Evolutionary conservation across 2,797 vertebrate genomes (phyloP).

Genomic region (Lophius americanus): DNA sequence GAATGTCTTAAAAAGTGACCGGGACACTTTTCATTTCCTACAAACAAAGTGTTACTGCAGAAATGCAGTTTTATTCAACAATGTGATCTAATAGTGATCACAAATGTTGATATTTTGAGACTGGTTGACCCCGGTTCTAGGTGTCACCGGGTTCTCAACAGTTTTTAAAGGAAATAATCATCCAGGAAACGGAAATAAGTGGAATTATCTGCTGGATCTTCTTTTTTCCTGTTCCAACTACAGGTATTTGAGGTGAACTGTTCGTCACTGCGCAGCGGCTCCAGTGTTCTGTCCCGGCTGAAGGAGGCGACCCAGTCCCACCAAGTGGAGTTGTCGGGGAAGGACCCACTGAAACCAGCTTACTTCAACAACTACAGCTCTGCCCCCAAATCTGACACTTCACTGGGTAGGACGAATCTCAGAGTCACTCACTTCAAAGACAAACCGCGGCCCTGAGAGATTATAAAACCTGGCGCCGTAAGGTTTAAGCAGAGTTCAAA

Average conservation of each 20-base stretch:
- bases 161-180: not conserved
- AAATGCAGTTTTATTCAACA: too few species aligned
- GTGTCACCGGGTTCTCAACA: not conserved
- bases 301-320: constrained; percentile 96
- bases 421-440: too few species aligned
- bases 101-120: not conserved
- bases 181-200: not conserved
- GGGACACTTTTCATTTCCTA: too few species aligned
- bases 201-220: not conserved
- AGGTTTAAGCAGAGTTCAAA: not conserved
- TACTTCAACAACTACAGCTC: constrained; percentile 84
- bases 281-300: constrained; percentile 89
- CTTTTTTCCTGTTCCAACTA: constrained; percentile 21
- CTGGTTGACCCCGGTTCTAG: too few species aligned
- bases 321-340: constrained; percentile 88
- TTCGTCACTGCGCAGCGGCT: constrained; percentile 90
- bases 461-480: not conserved
- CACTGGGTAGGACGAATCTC: constrained; percentile 80
- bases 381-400: constrained; percentile 54
- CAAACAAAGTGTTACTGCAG: too few species aligned
- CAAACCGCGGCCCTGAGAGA: too few species aligned
- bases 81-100: not conserved
- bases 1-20: not conserved
- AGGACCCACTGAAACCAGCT: constrained; percentile 84
- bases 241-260: constrained; percentile 97